These are phyloP conservation scores for Leuciscus waleckii DNA, from an alignment of 2,797 vertebrate genomes.

Conservation along the genomic window DNA sequence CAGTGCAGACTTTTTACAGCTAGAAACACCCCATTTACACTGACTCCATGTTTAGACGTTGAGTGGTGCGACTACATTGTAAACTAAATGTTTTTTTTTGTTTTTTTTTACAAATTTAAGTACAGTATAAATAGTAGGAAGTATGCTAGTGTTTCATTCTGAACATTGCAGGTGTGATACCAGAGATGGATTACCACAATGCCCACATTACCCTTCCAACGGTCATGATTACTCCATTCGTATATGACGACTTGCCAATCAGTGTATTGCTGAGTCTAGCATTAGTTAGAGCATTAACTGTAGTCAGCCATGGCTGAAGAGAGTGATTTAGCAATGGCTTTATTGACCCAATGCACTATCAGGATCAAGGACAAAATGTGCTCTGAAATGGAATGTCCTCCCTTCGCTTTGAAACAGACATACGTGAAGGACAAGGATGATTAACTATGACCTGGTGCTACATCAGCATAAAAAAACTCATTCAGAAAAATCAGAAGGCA, in stretches of 20 bases:
- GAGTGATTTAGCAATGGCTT: constrained; percentile 71
- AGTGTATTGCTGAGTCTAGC: constrained; percentile 76
- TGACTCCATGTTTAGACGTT: not conserved
- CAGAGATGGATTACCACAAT: constrained; percentile 2
- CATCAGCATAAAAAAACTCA: constrained; percentile 10
- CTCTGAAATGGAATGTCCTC: constrained; percentile 70
- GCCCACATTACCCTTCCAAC: not conserved
- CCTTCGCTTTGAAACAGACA: constrained; percentile 67
- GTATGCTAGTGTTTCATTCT: not conserved
- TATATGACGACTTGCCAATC: constrained; percentile 66
- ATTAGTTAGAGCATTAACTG: constrained; percentile 51
- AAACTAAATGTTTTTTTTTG: not conserved
- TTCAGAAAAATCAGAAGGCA: not conserved
- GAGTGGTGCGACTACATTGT: not conserved
- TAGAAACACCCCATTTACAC: not conserved
- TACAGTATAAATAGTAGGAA: not conserved
- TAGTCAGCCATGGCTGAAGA: constrained; percentile 65
- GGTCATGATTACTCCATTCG: constrained; percentile 63
- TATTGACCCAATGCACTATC: constrained; percentile 78
- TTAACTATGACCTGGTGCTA: constrained; percentile 11
- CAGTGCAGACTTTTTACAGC: not conserved
- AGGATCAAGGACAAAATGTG: constrained; percentile 77
- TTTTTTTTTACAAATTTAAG: not conserved
- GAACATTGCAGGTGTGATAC: not conserved
- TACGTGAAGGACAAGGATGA: constrained; percentile 47